These are phyloP conservation scores for Ichneumoninae sp. DNA, from an alignment of 2,888 invertebrate genomes.

Conservation along the genomic window DNA sequence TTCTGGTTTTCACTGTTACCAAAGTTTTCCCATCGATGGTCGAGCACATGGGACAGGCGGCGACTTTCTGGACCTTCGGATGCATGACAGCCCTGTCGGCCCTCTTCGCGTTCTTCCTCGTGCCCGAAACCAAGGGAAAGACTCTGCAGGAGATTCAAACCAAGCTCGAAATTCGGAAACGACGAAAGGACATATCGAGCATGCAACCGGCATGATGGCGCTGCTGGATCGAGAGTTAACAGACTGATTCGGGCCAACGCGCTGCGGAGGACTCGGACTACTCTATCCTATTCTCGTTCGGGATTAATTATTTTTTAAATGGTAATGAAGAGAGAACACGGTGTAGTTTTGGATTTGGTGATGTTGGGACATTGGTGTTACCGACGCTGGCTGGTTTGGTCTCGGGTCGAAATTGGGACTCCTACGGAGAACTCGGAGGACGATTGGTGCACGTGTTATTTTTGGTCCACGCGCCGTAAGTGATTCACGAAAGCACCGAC, in stretches of 20 bases:
- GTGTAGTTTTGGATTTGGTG: constrained; percentile 21
- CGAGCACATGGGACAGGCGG: constrained; percentile 73
- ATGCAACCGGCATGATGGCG: constrained; percentile 34
- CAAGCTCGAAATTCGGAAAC: constrained; percentile 71
- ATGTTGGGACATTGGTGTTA: neutral
- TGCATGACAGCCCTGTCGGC: constrained; percentile 75
- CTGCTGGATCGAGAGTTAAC: constrained; percentile 31
- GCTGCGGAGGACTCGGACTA: constrained; percentile 27
- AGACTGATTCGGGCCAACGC: constrained; percentile 61
- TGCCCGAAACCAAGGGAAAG: constrained; percentile 83
- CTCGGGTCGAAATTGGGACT: neutral
- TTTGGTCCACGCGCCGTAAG: neutral
- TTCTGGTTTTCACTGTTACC: constrained; percentile 82
- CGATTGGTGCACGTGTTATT: neutral
- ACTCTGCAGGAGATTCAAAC: constrained; percentile 81
- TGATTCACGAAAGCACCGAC: neutral
- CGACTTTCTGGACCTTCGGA: constrained; percentile 80
- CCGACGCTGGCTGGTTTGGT: neutral
- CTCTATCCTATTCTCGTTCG: constrained; percentile 22
- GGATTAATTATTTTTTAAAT: constrained; percentile 22
- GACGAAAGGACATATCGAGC: neutral
- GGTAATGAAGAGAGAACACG: neutral
- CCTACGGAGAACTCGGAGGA: neutral
- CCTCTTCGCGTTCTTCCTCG: constrained; percentile 78
- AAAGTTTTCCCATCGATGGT: constrained; percentile 78